Evolutionary conservation across 2,113 vertebrate species (phyloP), one percentile per base, ranked within the genome.

Genomic region (Elaphurus davidianus): DNA sequence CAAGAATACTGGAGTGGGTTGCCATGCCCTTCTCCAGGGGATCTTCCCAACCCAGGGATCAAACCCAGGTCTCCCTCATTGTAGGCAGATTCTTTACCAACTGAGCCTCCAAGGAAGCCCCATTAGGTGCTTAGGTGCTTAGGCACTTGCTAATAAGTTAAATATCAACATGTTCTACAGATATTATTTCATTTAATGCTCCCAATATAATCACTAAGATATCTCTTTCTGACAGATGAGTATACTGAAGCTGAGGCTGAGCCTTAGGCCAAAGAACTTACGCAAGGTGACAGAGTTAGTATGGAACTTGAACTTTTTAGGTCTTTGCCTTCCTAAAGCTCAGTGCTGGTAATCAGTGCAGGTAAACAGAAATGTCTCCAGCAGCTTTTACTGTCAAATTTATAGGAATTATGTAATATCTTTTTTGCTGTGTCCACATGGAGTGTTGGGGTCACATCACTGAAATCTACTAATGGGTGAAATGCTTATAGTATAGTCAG

Each of bases 401-500:
- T 86, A 84, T 47, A 90, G 87, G 33, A 84, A 45, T 76, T 28
- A 2, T 21, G n/a, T 84, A 79, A 45, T 74, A 83, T 59, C 17
- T 86, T 90, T 84, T 91, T 64, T 59, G 45, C 47, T 90, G 28
- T 86, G 91, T 57, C 43, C 81, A 79, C 57, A 40, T 7, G 30
- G 47, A 92, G 59, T 88, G 64, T 59, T 55, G 40, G n/a, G 96
- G 62, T 98, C 79, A 90, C 74, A 67, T 97, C 71, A 92, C 64
- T 85, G 87, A 95, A 90, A 52, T 79, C 40, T 87, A 33, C 76
- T 91, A 98, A 96, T 85, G 91, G 71, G 92, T 82, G 59, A 87
- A 92, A 55, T 52, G 45, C 17, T 78, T 40, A 5, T 10, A 83
- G 43, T 57, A 50, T 43, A 90, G 87, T 85, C 67, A 91, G 19